Evolutionary conservation across 2,797 vertebrate species (phyloP).

Genomic region (Pantherophis alleghaniensis): DNA sequence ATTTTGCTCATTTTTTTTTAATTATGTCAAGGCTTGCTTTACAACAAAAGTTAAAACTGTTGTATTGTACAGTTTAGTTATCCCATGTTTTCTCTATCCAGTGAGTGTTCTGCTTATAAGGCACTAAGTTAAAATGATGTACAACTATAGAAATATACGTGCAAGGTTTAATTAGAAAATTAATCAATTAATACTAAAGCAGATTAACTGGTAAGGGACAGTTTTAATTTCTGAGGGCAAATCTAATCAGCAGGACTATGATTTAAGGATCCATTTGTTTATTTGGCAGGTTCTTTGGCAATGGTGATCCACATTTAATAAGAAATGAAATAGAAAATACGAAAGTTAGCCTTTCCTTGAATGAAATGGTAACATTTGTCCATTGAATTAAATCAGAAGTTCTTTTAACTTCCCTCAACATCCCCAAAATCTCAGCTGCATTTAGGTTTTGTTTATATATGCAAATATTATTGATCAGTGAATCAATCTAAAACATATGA

Average conservation of each 20-base stretch:
- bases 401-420: neutral
- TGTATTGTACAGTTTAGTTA: neutral
- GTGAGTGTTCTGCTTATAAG: neutral
- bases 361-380: neutral
- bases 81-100: neutral
- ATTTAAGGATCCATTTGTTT: constrained; percentile 16
- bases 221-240: constrained; percentile 18
- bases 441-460: neutral
- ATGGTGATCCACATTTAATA: neutral
- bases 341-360: neutral
- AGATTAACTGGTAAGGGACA: neutral
- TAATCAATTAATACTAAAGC: constrained; percentile 13
- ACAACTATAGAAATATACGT: neutral
- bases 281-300: neutral
- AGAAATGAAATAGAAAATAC: constrained; percentile 13
- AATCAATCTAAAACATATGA: neutral
- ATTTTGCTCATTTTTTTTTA: neutral
- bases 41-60: neutral
- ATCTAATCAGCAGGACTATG: constrained; percentile 13
- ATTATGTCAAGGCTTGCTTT: neutral
- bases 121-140: constrained; percentile 3
- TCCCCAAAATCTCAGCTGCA: neutral
- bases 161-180: constrained; percentile 9
- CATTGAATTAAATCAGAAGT: neutral
- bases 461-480: neutral